Conservation (phyloP, 2,113 vertebrate species). For the Lamprotornis superbus region DNA sequence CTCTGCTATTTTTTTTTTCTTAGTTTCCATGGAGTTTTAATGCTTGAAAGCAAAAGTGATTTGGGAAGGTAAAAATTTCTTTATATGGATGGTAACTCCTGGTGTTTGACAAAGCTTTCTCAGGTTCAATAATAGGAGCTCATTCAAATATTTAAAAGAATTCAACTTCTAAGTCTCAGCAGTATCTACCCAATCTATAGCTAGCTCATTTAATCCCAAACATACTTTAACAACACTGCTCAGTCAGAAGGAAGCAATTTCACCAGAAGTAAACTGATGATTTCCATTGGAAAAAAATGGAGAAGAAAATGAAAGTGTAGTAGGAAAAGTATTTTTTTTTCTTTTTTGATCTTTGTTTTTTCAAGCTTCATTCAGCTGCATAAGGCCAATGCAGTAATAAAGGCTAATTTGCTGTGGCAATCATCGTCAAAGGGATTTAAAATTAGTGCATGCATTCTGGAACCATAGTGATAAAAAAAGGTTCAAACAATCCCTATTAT, state of each 20-base stretch:
- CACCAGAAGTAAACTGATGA: neutral
- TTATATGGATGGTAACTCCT: neutral
- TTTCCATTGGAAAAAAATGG: neutral
- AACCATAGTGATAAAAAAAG: conserved; percentile 28
- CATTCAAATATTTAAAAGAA: neutral
- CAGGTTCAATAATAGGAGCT: neutral
- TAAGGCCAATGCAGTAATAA: neutral
- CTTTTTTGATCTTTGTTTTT: neutral
- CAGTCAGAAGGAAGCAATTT: neutral
- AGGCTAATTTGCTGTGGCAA: conserved; percentile 10
- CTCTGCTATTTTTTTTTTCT: neutral
- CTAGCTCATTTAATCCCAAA: neutral
- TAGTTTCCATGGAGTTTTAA: neutral
- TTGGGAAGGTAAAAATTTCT: neutral
- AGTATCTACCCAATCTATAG: neutral
- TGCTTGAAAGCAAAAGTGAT: neutral
- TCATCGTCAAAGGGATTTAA: conserved; percentile 17
- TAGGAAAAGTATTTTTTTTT: neutral
- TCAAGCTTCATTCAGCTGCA: neutral
- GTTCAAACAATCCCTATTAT: conserved; percentile 34
- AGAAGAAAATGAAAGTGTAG: neutral
- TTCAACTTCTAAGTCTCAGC: neutral
- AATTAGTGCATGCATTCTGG: conserved; percentile 14
- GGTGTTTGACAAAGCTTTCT: neutral
- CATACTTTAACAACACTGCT: neutral